Evolutionary conservation across 2,797 vertebrate species (phyloP).

Genomic region (Poeciliopsis infans): DNA sequence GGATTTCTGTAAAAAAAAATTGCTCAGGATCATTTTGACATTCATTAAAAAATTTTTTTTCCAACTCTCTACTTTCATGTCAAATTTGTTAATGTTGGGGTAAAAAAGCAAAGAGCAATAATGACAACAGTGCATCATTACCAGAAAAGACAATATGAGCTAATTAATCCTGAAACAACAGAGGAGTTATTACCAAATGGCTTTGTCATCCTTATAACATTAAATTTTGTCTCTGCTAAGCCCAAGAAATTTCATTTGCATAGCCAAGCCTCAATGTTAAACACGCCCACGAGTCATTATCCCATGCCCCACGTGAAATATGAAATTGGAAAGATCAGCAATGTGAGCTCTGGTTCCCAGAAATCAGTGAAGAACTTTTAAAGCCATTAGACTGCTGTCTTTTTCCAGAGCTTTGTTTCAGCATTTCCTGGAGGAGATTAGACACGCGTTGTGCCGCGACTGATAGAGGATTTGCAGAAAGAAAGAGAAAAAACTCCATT

Average conservation of each 20-base stretch:
- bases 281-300: slow-evolving; percentile 3
- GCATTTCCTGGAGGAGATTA: slow-evolving; percentile 51
- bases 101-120: not conserved
- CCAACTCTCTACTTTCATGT: slow-evolving; percentile 4
- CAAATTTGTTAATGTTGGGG: slow-evolving; percentile 12
- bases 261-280: slow-evolving; percentile 5
- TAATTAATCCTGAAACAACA: slow-evolving; percentile 12
- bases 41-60: slow-evolving; percentile 9
- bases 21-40: not conserved
- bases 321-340: slow-evolving; percentile 16
- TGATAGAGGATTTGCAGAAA: not conserved
- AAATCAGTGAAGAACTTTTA: slow-evolving; percentile 32
- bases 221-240: slow-evolving; percentile 10
- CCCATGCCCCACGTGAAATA: slow-evolving; percentile 10
- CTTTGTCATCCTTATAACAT: slow-evolving; percentile 11
- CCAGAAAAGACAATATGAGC: slow-evolving; percentile 1
- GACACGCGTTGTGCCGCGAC: slow-evolving; percentile 29
- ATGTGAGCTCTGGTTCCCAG: not conserved
- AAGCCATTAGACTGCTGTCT: slow-evolving; percentile 13
- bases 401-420: slow-evolving; percentile 35
- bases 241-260: slow-evolving; percentile 29
- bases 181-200: slow-evolving; percentile 11
- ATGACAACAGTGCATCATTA: slow-evolving; percentile 21
- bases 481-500: slow-evolving; percentile 3
- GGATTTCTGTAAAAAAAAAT: not conserved